Percentiles rank a stretch among this genome's conserved stretches.
Conservation (phyloP, 2,797 vertebrate species). For the Thaleichthys pacificus region DNA sequence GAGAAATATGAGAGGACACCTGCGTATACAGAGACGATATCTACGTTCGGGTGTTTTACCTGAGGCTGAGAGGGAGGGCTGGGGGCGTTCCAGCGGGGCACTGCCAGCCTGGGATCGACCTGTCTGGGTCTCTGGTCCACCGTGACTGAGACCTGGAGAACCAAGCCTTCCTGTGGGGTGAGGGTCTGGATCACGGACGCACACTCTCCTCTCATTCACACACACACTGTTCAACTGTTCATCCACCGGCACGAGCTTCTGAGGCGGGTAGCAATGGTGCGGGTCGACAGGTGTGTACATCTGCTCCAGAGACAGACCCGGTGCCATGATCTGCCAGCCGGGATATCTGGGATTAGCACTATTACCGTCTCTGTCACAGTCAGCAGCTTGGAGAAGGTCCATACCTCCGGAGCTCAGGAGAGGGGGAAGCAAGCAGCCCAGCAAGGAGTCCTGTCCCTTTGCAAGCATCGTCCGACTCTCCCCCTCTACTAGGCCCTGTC, state of each 20-base stretch:
- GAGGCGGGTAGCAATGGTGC: constrained; percentile 55
- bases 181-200: constrained; percentile 86
- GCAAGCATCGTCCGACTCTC: neutral
- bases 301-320: constrained; percentile 87
- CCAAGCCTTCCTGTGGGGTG: constrained; percentile 88
- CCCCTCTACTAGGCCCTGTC: neutral
- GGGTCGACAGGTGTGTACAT: constrained; percentile 89
- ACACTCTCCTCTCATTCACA: constrained; percentile 83
- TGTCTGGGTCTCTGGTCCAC: constrained; percentile 81
- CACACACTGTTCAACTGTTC: constrained; percentile 64
- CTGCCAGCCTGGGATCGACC: constrained; percentile 84
- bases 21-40: neutral
- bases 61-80: constrained; percentile 90
- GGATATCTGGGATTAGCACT: constrained; percentile 75
- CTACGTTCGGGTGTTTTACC: constrained; percentile 71
- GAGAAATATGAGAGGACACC: neutral
- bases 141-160: constrained; percentile 80
- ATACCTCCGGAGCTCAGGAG: constrained; percentile 86
- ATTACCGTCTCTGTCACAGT: constrained; percentile 89
- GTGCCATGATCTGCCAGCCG: constrained; percentile 94
- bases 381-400: constrained; percentile 89
- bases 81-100: constrained; percentile 86
- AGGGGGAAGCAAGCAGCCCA: constrained; percentile 87
- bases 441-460: constrained; percentile 61
- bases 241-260: constrained; percentile 68